Evolutionary conservation across 2,113 vertebrate genomes (phyloP).

Genomic region (Odocoileus virginianus): DNA sequence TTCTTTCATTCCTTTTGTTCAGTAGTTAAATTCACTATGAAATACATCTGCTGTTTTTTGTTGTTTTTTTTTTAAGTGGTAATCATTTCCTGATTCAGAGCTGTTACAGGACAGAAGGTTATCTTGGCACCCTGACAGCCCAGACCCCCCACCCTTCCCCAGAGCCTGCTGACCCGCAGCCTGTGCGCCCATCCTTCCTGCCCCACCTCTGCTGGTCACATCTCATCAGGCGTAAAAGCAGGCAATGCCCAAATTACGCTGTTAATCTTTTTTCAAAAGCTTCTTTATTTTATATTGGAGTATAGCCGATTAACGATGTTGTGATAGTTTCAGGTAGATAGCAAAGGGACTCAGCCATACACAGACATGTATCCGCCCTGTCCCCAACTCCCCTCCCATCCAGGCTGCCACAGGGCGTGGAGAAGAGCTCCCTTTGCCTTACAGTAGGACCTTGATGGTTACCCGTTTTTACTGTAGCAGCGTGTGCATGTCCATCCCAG

Average conservation of each 20-base stretch:
- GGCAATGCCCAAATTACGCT: neutral
- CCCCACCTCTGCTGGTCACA: neutral
- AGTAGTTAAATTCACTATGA: neutral
- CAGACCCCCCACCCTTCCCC: fast-evolving
- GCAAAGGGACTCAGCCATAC: neutral
- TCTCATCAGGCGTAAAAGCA: fast-evolving
- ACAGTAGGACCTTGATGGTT: neutral
- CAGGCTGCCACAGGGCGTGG: neutral
- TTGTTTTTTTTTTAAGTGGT: neutral
- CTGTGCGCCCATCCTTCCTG: neutral
- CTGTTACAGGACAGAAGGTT: neutral
- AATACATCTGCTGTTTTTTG: neutral
- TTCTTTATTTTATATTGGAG: neutral
- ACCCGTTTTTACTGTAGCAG: neutral
- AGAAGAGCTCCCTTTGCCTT: neutral
- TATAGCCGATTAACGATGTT: neutral
- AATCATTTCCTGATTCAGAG: neutral
- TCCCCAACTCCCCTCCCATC: neutral
- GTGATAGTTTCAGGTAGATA: neutral
- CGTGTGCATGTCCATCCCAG: neutral
- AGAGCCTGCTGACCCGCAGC: neutral
- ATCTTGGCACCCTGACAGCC: neutral
- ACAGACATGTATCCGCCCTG: neutral
- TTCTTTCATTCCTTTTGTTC: neutral
- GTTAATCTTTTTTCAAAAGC: neutral